Percentiles rank a stretch among this genome's conserved stretches.
phyloP scores from a whole-genome alignment of 2,797 vertebrate species.

The Propithecus deckenii region DNA sequence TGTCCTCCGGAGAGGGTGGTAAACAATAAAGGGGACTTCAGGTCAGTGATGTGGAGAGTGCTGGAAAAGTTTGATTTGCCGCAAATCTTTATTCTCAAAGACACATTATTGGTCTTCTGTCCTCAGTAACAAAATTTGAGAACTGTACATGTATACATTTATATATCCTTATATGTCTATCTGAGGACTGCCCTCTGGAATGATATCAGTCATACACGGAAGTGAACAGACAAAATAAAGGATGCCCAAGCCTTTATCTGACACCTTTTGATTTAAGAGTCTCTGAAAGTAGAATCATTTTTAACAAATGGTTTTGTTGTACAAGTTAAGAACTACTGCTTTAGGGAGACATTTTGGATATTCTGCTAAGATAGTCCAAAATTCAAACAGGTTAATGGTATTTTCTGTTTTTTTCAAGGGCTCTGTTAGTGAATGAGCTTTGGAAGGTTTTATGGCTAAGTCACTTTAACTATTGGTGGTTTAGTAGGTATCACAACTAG shows the following conservation, averaged over 20 bases:
- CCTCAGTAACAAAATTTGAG: neutral
- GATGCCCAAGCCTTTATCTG: neutral
- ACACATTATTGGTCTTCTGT: neutral
- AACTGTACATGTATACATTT: fast-evolving
- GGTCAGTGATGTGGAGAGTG: slow-evolving; percentile 83
- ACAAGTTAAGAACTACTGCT: neutral
- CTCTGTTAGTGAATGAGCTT: neutral
- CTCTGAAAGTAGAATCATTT: neutral
- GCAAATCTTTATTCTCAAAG: neutral
- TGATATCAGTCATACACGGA: neutral
- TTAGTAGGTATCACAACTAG: neutral
- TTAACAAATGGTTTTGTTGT: neutral
- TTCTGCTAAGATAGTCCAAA: neutral
- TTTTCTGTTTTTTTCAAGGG: neutral
- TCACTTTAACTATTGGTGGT: neutral
- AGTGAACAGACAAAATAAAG: neutral
- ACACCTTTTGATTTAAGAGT: neutral
- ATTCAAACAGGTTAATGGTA: neutral
- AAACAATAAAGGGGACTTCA: slow-evolving; percentile 99
- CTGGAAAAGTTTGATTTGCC: neutral
- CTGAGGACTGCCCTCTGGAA: neutral
- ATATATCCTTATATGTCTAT: neutral
- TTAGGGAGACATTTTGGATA: neutral
- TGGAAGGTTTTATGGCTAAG: neutral
- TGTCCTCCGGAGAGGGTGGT: slow-evolving; percentile 93